Evolutionary conservation across 2,113 vertebrate species (phyloP), one percentile per base, ranked within the genome.

Genomic region (Ranitomeya variabilis): DNA sequence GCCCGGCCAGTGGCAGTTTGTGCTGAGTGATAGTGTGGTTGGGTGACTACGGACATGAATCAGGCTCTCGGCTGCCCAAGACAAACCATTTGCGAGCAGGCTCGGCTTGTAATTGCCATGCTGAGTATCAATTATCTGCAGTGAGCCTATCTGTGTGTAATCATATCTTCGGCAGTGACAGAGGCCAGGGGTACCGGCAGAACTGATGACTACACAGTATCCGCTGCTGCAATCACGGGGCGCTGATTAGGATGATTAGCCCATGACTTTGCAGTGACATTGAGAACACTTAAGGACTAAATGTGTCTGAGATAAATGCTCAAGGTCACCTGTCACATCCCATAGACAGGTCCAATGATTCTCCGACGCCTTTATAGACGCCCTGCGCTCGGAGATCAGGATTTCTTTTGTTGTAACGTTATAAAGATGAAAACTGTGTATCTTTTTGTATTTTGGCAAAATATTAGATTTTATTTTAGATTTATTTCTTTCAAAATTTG

Each of bases 121-220:
- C 67, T 74, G 55, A 88, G 80, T 81, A 88, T 88, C 87, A 82
- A 83, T 88, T 88, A 88, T 88, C 12, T 71, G 67, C 64, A 76
- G 86, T 60, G 86, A 81, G 79, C 26, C 79, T 82, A 81, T 88
- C 67, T 76, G 80, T 83, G 55, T 74, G 87, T 23, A 83, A 88
- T 83, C 79, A 83, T 83, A 88, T 81, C 78, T 81, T 21, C 26
- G 45, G 26, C 86, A 21, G 64, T 69, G 86, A 87, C 62, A 73
- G 78, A 59, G 86, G 78, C 74, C 86, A 60, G 19, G 26, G 86
- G 12, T 59, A 52, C 76, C 26, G n/a, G 54, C 83, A 80, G 57
- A 59, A 86, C 77, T 26, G 78, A 66, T 54, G 57, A 78, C 52
- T 69, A 26, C 64, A 73, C 86, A 45, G 6, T 45, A 73, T 87